These are phyloP conservation scores for Solea senegalensis DNA, from an alignment of 2,113 vertebrate species.

Conservation along the genomic window DNA sequence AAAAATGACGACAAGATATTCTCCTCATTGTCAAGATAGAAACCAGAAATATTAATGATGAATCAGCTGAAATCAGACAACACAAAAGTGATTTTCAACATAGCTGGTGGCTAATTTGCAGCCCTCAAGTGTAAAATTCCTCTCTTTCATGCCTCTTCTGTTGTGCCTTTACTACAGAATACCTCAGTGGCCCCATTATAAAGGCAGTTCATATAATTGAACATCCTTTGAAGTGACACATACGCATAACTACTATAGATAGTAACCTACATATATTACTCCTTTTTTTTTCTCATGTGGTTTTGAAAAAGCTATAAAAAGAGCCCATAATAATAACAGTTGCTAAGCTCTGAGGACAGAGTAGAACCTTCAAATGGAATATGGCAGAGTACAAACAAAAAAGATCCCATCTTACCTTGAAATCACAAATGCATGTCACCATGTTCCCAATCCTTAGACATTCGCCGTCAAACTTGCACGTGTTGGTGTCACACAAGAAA, in stretches of 20 bases:
- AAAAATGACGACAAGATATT: too few species aligned
- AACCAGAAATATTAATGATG: too few species aligned
- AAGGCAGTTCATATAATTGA: not conserved
- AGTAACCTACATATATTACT: not conserved
- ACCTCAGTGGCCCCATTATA: not conserved
- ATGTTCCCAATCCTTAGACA: constrained; percentile 98
- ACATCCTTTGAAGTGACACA: not conserved
- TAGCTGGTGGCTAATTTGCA: too few species aligned
- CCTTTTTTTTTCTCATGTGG: not conserved
- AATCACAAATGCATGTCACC: constrained; percentile 98
- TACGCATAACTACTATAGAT: too few species aligned
- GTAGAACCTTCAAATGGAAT: not conserved
- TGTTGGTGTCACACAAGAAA: constrained; percentile 98
- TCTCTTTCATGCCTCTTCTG: not conserved
- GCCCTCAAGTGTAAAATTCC: not conserved
- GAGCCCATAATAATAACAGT: not conserved
- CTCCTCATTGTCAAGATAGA: too few species aligned
- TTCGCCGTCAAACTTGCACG: constrained; percentile 98
- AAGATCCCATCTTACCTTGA: constrained; percentile 89
- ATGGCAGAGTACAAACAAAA: not conserved
- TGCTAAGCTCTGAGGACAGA: not conserved
- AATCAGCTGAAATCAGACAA: too few species aligned
- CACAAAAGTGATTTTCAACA: too few species aligned
- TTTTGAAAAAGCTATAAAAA: not conserved
- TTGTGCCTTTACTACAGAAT: not conserved